These are phyloP conservation scores for Steinernema hermaphroditum DNA, from an alignment of 2,888 invertebrate species.

Conservation along the genomic window DNA sequence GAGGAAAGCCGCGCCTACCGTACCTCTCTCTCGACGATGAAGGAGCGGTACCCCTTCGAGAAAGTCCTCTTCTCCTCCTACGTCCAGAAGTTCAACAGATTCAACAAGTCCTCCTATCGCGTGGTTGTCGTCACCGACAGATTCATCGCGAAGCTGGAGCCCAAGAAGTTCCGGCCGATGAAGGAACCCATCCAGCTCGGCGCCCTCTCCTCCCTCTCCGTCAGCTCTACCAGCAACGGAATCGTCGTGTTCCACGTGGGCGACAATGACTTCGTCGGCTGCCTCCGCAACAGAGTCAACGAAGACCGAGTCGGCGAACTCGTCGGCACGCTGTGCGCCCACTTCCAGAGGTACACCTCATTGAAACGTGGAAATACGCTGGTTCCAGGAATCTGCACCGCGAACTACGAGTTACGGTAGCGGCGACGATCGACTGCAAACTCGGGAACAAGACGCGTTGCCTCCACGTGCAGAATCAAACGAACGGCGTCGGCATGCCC, in stretches of 20 bases:
- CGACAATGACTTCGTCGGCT: conserved; percentile 69
- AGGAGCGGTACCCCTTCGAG: conserved; percentile 48
- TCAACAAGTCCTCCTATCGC: conserved; percentile 68
- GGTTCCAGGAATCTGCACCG: conserved; percentile 33
- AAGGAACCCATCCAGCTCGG: conserved; percentile 65
- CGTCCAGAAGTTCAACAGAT: conserved; percentile 68
- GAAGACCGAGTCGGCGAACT: conserved; percentile 69
- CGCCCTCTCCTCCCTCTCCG: conserved; percentile 66
- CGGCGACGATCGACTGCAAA: conserved; percentile 66
- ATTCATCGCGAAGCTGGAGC: conserved; percentile 69
- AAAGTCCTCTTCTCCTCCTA: conserved; percentile 55
- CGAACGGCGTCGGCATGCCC: conserved; percentile 30
- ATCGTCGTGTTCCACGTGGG: conserved; percentile 68
- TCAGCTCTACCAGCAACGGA: conserved; percentile 68
- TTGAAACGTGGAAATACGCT: background rate
- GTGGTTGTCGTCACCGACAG: conserved; percentile 69
- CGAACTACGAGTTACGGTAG: conserved; percentile 62
- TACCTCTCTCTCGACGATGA: conserved; percentile 45
- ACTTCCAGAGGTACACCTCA: conserved; percentile 64
- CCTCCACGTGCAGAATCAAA: conserved; percentile 56
- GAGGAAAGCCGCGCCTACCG: conserved; percentile 40
- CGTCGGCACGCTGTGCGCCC: conserved; percentile 67
- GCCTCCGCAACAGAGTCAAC: conserved; percentile 61
- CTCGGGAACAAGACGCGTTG: conserved; percentile 67
- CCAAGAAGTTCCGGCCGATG: conserved; percentile 69